Percentiles rank a stretch among this genome's conserved stretches.
These are phyloP conservation scores for Notolepis coatsorum DNA, from an alignment of 2,797 vertebrate genomes.

Conservation along the genomic window DNA sequence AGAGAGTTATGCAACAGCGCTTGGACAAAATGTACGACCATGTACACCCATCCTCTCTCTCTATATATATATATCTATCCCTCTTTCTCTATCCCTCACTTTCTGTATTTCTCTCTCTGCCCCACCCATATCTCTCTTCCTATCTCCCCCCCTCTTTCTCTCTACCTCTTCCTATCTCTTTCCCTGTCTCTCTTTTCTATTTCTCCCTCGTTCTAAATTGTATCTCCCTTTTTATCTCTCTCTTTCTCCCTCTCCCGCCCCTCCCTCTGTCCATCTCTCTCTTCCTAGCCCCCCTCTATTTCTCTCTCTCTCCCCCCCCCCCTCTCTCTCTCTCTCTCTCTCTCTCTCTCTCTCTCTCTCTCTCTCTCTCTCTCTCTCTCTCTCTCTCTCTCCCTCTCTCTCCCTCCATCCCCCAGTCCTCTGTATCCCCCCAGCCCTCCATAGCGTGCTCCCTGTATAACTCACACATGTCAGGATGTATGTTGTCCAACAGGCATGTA, in stretches of 20 bases:
- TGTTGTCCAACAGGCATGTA: constrained; percentile 11
- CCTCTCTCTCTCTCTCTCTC: background rate
- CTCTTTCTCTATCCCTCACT: background rate
- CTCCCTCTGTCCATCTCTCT: too few relatives aligned
- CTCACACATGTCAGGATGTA: too few relatives aligned
- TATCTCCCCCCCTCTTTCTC: background rate
- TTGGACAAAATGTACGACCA: constrained; percentile 61
- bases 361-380: background rate
- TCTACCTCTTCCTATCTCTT: background rate
- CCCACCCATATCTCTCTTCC: constrained; percentile 32
- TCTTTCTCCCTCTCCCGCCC: too few relatives aligned
- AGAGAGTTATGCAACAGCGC: constrained; percentile 56
- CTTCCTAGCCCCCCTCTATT: background rate
- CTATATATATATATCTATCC: too few relatives aligned
- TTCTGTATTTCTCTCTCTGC: constrained; percentile 10
- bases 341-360: background rate
- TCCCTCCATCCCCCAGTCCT: too few relatives aligned
- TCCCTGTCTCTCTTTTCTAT: too few relatives aligned
- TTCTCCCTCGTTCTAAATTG: background rate
- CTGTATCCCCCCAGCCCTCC: background rate
- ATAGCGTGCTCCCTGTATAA: background rate
- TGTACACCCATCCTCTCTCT: constrained; percentile 25
- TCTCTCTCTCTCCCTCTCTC: background rate
- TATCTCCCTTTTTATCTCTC: background rate
- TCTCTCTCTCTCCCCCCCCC: background rate